Evolutionary conservation across 2,888 invertebrate species (phyloP), one percentile per base, ranked within the genome.

Genomic region (Hypena proboscidalis): DNA sequence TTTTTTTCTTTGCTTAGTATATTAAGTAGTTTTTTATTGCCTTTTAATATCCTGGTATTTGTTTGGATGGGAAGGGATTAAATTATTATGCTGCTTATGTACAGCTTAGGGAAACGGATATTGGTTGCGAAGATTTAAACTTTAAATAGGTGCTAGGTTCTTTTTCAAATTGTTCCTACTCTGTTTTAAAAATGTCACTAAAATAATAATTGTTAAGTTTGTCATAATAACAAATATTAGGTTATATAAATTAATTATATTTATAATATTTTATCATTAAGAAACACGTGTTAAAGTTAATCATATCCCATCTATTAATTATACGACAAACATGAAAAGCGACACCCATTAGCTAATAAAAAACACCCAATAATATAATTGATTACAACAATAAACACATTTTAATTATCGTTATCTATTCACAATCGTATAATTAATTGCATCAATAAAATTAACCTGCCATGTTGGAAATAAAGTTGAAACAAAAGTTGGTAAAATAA

Each of bases 21-120:
- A 75, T 72, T 74, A 75, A 76, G 74, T 65, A 61, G 58, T 75
- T 83, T 80, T 80, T 80, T 81, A 80, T 79, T 74, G 72, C 68
- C 67, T 76, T 81, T 76, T 74, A 73, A 81, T 78, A 77, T 73
- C 60, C 68, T 66, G 47, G 32, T 39, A 49, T 44, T 19, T 30
- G 19, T 25, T 23, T 13, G 25, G 11, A 29, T 38, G 30, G 33
- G 38, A 45, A 49, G 23, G 44, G 47, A 40, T 39, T 48, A 56
- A 34, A 49, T 52, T 57, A 45, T 47, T 58, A 25, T 29, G 39
- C 58, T 34, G n/a, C 9, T 20, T 17, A 29, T 29, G 1, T 30
- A 26, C 25, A 30, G 13, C 1, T 15, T 15, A 14, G 29, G 4
- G n/a, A n/a, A n/a, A n/a, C n/a, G n/a, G n/a, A n/a, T n/a, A 27